Conservation (phyloP, 2,113 vertebrate species). For the Triplophysa siluroides region DNA sequence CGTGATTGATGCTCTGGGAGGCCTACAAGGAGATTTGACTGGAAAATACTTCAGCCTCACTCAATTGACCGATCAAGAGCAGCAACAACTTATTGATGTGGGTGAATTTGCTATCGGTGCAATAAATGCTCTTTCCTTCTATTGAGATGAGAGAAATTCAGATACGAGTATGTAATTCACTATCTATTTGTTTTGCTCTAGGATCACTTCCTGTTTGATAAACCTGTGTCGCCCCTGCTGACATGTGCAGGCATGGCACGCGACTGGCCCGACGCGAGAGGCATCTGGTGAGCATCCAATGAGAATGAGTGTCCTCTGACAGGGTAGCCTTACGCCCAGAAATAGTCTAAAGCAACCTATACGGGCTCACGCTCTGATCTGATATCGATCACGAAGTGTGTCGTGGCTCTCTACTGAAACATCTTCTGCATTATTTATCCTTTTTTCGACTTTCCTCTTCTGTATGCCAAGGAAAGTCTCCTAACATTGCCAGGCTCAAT, state of each 20-base stretch:
- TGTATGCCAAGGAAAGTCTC: background rate
- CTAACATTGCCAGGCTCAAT: background rate
- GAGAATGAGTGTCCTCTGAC: background rate
- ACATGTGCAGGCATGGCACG: constrained; percentile 78
- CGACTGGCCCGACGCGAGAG: constrained; percentile 77
- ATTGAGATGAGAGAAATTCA: background rate
- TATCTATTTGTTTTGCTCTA: constrained; percentile 46
- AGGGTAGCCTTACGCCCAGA: constrained; percentile 44
- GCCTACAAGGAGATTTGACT: constrained; percentile 66
- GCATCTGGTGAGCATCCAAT: constrained; percentile 71
- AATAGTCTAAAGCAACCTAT: constrained; percentile 47
- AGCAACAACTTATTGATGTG: constrained; percentile 78
- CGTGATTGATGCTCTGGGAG: constrained; percentile 71
- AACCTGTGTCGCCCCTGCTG: constrained; percentile 76
- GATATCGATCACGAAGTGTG: constrained; percentile 59
- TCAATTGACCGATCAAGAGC: constrained; percentile 73
- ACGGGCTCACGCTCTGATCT: background rate
- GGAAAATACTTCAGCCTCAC: constrained; percentile 75
- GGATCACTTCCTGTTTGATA: constrained; percentile 81
- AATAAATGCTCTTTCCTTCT: background rate
- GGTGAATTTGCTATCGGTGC: constrained; percentile 30
- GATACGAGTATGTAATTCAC: background rate
- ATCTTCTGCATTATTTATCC: constrained; percentile 62
- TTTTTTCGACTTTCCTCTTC: constrained; percentile 26
- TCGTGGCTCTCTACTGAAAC: constrained; percentile 10